Percentiles rank a stretch among this genome's conserved stretches.
phyloP scores from a whole-genome alignment of 2,797 vertebrate species.

The Gobionotothen gibberifrons region DNA sequence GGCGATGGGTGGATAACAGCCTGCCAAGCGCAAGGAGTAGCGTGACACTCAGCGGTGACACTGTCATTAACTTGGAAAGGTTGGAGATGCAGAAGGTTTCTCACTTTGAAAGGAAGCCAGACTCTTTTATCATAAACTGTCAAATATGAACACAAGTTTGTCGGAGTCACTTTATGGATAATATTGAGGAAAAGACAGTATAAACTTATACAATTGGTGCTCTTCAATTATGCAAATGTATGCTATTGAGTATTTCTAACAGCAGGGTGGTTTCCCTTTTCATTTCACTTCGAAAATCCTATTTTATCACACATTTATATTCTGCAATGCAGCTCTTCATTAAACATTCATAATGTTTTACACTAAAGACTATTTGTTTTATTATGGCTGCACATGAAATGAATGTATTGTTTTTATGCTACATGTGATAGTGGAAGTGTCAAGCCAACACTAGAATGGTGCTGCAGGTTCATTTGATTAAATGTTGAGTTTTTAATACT shows the following conservation, averaged over 20 bases:
- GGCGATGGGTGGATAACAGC: slow-evolving; percentile 59
- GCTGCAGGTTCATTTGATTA: background rate
- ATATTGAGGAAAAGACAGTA: background rate
- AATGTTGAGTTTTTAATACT: background rate
- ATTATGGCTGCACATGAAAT: background rate
- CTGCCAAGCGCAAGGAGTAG: slow-evolving; percentile 48
- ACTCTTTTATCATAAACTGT: slow-evolving; percentile 52
- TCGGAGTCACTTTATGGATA: background rate
- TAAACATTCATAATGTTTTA: slow-evolving; percentile 1
- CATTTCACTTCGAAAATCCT: background rate
- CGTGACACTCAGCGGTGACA: slow-evolving; percentile 55
- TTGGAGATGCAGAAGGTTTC: slow-evolving; percentile 53
- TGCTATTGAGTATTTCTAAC: background rate
- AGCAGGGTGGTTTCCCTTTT: background rate
- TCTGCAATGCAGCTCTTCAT: background rate
- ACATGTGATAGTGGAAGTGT: background rate
- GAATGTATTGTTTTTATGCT: background rate
- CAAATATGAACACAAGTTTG: slow-evolving; percentile 27
- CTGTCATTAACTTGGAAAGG: slow-evolving; percentile 64
- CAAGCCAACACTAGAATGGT: background rate
- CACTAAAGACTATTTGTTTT: background rate
- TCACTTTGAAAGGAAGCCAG: slow-evolving; percentile 32
- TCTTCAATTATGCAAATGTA: background rate
- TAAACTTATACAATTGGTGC: background rate
- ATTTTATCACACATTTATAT: background rate